These are phyloP conservation scores for Hiodon tergisus DNA, from an alignment of 2,113 vertebrate genomes.

Conservation along the genomic window DNA sequence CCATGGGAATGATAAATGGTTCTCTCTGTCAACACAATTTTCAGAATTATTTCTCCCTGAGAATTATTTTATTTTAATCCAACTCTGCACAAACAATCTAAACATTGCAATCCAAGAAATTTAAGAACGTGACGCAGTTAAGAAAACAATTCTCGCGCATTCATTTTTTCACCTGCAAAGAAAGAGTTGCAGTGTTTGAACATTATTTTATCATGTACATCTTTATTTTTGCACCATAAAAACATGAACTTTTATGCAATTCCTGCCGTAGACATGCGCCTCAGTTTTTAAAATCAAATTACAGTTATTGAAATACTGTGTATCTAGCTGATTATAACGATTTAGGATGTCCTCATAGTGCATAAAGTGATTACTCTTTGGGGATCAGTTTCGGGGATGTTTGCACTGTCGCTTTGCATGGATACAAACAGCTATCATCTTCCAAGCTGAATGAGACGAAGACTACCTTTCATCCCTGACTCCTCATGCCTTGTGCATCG, in stretches of 20 bases:
- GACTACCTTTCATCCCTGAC: too few relatives aligned
- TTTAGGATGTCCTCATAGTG: neutral
- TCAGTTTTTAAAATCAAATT: slow-evolving; percentile 1
- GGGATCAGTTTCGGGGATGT: neutral
- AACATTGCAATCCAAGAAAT: neutral
- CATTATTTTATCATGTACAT: neutral
- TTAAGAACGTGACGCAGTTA: neutral
- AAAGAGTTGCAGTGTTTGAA: neutral
- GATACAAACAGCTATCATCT: neutral
- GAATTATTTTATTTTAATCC: neutral
- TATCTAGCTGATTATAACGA: neutral
- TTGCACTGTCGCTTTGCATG: slow-evolving; percentile 9
- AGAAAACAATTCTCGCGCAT: too few relatives aligned
- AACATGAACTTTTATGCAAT: neutral
- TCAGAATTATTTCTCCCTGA: too few relatives aligned
- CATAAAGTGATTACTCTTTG: neutral
- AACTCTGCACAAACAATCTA: neutral
- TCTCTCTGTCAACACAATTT: too few relatives aligned
- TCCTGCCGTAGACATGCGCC: neutral
- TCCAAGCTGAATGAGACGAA: neutral
- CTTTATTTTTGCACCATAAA: neutral
- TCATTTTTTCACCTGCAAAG: neutral
- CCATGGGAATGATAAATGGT: neutral
- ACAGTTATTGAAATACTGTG: slow-evolving; percentile 5
- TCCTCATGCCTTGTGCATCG: too few relatives aligned